Evolutionary conservation across 2,113 vertebrate genomes (phyloP).

Genomic region (Corynorhinus townsendii): DNA sequence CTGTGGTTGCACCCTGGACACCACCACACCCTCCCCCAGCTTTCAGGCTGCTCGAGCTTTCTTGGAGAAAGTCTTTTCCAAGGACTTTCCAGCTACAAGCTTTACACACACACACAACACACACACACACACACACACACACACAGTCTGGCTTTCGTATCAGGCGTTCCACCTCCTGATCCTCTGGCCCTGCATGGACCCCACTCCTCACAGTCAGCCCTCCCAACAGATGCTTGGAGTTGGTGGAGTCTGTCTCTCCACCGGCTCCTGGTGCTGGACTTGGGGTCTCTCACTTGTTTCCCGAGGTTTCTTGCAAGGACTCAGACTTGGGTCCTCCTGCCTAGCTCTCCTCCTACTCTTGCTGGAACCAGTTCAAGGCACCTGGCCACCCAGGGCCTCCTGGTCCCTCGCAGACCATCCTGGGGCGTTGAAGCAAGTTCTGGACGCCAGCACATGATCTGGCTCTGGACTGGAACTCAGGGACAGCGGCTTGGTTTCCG

Average conservation of each 20-base stretch:
- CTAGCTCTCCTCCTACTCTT: too few relatives aligned
- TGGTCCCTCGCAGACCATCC: accelerated
- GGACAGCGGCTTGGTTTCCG: not conserved
- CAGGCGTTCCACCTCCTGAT: not conserved
- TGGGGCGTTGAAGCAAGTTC: not conserved
- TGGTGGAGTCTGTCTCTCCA: not conserved
- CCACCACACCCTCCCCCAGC: not conserved
- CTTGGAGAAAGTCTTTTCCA: not conserved
- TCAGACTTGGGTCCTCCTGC: not conserved
- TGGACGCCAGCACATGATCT: not conserved
- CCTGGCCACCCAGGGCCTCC: not conserved
- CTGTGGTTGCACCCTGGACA: not conserved
- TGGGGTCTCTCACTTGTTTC: not conserved
- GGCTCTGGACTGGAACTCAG: not conserved
- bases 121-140: too few relatives aligned
- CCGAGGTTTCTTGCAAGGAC: not conserved
- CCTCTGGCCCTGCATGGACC: accelerated
- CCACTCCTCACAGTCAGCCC: not conserved
- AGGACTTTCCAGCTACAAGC: not conserved
- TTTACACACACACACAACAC: not conserved
- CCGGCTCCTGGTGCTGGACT: not conserved
- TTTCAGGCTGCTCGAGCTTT: not conserved
- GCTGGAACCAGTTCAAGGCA: not conserved
- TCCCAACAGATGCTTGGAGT: not conserved
- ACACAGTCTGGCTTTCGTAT: not conserved